Conservation (phyloP, 2,797 vertebrate species). For the Microctenopoma steveboyesi region DNA sequence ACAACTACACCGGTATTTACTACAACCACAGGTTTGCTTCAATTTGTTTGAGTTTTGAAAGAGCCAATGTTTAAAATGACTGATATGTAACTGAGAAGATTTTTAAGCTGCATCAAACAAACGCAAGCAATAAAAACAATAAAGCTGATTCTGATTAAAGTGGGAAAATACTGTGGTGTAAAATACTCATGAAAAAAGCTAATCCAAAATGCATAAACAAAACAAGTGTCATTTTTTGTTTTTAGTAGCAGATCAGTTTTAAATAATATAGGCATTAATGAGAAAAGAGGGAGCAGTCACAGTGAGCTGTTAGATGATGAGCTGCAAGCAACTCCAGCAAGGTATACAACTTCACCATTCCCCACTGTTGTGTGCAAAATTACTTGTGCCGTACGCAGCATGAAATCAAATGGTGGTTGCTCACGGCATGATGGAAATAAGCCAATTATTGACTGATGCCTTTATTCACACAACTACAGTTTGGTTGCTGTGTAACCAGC, state of each 20-base stretch:
- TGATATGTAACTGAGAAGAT: no score
- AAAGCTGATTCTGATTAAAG: no score
- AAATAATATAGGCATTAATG: not conserved
- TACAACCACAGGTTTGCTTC: not conserved
- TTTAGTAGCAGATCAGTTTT: not conserved
- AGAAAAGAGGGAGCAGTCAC: not conserved
- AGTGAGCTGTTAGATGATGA: not conserved
- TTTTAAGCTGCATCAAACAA: no score
- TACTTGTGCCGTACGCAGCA: not conserved
- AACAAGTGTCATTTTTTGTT: not conserved
- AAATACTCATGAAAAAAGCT: no score
- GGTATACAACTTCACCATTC: not conserved
- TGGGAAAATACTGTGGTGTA: no score
- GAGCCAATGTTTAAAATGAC: no score
- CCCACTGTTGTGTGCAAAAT: not conserved
- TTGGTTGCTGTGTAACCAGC: not conserved
- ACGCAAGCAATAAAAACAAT: no score
- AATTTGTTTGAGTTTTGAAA: not conserved
- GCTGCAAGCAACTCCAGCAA: not conserved
- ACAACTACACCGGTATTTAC: not conserved
- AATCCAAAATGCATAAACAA: not conserved
- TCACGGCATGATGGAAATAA: not conserved
- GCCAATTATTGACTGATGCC: not conserved
- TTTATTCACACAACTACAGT: not conserved
- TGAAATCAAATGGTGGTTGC: not conserved